These are phyloP conservation scores for Pterois miles DNA, from an alignment of 2,797 vertebrate genomes.

Conservation along the genomic window DNA sequence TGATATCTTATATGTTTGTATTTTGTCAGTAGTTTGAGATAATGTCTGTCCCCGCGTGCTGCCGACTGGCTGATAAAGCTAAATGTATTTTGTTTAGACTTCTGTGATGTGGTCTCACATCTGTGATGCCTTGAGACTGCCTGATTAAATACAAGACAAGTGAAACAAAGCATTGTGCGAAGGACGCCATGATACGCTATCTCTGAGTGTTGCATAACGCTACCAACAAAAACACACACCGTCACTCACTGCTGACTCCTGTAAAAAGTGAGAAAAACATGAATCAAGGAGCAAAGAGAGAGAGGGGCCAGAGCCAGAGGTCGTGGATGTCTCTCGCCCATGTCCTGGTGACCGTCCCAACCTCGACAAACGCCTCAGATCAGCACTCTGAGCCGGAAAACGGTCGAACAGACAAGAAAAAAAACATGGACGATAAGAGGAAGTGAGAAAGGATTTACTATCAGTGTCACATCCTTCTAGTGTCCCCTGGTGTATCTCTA, in stretches of 20 bases:
- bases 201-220: neutral
- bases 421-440: conserved; percentile 45
- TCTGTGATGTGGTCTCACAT: neutral
- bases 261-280: conserved; percentile 9
- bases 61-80: neutral
- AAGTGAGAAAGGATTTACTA: conserved; percentile 56
- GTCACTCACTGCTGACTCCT: conserved; percentile 7
- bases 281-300: neutral
- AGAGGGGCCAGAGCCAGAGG: neutral
- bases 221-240: neutral
- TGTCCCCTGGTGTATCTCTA: conserved; percentile 21
- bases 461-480: conserved; percentile 39
- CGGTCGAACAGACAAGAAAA: conserved; percentile 23
- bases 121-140: neutral
- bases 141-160: neutral
- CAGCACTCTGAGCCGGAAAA: conserved; percentile 52
- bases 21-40: neutral
- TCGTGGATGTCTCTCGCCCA: neutral
- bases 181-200: conserved; percentile 9
- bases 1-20: neutral
- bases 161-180: neutral
- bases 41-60: too few species aligned
- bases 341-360: conserved; percentile 15
- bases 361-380: conserved; percentile 32
- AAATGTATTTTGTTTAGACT: neutral